Evolutionary conservation across 2,113 vertebrate genomes (phyloP).

Genomic region (Mellivora capensis): DNA sequence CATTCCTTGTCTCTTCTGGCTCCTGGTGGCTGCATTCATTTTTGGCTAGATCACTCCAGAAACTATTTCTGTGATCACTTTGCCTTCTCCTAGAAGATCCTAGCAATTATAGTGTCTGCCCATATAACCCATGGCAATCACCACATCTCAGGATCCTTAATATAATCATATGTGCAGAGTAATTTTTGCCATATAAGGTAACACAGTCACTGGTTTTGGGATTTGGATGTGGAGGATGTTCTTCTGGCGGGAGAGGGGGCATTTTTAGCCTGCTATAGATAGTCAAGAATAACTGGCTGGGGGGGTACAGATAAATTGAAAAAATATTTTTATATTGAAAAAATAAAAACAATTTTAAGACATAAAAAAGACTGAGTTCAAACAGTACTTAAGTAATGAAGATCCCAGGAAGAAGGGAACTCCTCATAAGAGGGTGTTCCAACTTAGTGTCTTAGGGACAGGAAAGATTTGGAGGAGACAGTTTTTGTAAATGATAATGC

Average conservation of each 20-base stretch:
- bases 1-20: background rate
- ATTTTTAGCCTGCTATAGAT: background rate
- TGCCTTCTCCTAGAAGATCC: background rate
- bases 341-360: background rate
- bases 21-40: background rate
- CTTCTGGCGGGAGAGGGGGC: too few species aligned
- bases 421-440: background rate
- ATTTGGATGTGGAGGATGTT: background rate
- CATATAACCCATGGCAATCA: background rate
- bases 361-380: background rate
- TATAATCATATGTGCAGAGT: background rate
- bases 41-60: background rate
- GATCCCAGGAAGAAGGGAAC: background rate
- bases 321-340: background rate
- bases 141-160: background rate
- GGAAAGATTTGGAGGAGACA: too few species aligned
- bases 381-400: background rate
- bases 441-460: accelerated
- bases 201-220: background rate
- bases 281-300: background rate
- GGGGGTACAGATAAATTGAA: background rate
- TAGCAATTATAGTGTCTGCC: background rate
- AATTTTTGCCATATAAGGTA: background rate
- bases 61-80: background rate
- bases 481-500: background rate